A percentile compares a stretch with the other conserved stretches of the same genome.
These are phyloP conservation scores for Anagrus nilaparvatae DNA, from an alignment of 1,140 invertebrate genomes.

Conservation along the genomic window DNA sequence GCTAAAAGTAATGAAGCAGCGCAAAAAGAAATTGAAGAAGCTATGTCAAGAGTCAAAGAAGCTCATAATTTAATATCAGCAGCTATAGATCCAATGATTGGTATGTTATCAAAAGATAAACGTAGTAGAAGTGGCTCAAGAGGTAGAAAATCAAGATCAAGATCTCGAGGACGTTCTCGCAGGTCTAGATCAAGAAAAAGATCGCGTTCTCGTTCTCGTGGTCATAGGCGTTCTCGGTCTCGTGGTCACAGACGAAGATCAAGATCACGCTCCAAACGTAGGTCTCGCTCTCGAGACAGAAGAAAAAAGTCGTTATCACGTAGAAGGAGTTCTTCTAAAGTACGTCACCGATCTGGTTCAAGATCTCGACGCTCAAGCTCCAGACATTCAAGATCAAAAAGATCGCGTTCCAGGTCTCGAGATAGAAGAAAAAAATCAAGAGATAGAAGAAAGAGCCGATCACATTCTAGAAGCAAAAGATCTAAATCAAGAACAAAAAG, in stretches of 20 bases:
- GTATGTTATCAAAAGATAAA: slow-evolving; percentile 74
- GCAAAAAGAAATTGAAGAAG: slow-evolving; percentile 91
- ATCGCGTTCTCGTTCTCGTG: slow-evolving; percentile 42
- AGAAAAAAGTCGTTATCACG: slow-evolving; percentile 38
- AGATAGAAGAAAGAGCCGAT: slow-evolving; percentile 35
- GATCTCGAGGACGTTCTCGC: slow-evolving; percentile 48
- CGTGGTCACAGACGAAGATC: slow-evolving; percentile 34
- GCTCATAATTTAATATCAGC: slow-evolving; percentile 88
- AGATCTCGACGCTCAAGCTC: slow-evolving; percentile 34
- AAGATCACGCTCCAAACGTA: slow-evolving; percentile 38
- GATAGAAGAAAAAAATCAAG: slow-evolving; percentile 37
- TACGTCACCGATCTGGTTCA: slow-evolving; percentile 34
- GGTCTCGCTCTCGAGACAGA: slow-evolving; percentile 42
- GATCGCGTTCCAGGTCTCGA: slow-evolving; percentile 47
- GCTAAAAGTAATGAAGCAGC: slow-evolving; percentile 91
- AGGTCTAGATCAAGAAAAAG: slow-evolving; percentile 52
- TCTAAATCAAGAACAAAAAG: slow-evolving; percentile 35
- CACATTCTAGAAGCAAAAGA: slow-evolving; percentile 44
- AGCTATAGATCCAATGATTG: slow-evolving; percentile 82
- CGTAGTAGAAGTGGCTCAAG: slow-evolving; percentile 51
- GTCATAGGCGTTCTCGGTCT: slow-evolving; percentile 47
- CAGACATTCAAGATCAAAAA: slow-evolving; percentile 31
- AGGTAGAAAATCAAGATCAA: slow-evolving; percentile 49
- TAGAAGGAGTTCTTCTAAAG: slow-evolving; percentile 33
- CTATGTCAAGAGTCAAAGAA: slow-evolving; percentile 92